phyloP scores from a whole-genome alignment of 37 sponge, comb jelly and placozoan species.

The Diacarnus erythraeanus region DNA sequence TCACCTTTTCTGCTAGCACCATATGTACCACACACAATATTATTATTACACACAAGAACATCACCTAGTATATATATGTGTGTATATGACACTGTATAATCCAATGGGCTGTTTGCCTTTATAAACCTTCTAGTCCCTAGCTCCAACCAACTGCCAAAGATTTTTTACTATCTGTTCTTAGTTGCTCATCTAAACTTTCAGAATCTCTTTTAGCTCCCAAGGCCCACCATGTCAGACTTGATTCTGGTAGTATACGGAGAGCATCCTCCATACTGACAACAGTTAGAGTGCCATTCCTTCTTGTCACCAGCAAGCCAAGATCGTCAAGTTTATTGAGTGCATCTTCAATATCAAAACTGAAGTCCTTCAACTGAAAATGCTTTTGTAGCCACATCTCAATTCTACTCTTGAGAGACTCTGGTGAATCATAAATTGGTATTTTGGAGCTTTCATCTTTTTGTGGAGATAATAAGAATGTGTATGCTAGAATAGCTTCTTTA shows the following conservation, averaged over 20 bases:
- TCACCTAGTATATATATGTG: too few species aligned
- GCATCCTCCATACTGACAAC: constrained; percentile 68
- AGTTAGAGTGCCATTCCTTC: constrained; percentile 34
- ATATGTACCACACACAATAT: too few species aligned
- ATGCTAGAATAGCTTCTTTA: constrained; percentile 86
- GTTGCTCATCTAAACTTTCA: constrained; percentile 25
- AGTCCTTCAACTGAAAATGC: constrained; percentile 25
- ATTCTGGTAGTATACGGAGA: constrained; percentile 63
- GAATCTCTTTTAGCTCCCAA: constrained; percentile 52
- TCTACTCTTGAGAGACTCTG: constrained; percentile 40
- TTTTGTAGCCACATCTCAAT: constrained; percentile 73
- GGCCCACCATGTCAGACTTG: constrained; percentile 40
- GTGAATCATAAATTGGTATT: constrained; percentile 56
- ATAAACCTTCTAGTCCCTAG: too few species aligned
- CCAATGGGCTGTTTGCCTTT: too few species aligned
- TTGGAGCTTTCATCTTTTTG: constrained; percentile 57
- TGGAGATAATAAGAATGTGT: constrained; percentile 71
- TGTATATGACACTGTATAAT: too few species aligned
- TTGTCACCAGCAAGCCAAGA: constrained; percentile 57
- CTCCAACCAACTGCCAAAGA: not conserved
- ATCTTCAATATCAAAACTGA: constrained; percentile 79
- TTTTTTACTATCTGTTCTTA: not conserved
- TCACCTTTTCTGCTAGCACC: too few species aligned
- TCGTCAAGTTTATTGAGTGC: constrained; percentile 60
- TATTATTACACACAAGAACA: too few species aligned